Percentiles rank a stretch among this genome's conserved stretches.
phyloP scores from a whole-genome alignment of 2,888 invertebrate genomes.

The Hemithea aestivaria region DNA sequence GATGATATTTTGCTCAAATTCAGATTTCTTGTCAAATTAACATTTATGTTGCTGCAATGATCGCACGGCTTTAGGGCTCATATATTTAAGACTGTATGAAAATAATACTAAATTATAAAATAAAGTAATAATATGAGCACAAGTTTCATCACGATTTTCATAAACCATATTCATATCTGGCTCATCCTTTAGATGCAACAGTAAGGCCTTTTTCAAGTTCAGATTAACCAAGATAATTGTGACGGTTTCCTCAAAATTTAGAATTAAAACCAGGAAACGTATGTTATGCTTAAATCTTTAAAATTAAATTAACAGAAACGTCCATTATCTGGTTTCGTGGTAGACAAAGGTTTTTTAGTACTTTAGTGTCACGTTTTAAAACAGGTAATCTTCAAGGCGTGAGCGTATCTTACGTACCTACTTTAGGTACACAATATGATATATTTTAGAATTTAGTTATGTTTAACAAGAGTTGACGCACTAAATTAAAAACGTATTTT shows the following conservation, averaged over 20 bases:
- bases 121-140: no score
- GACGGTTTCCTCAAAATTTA: slow-evolving; percentile 4
- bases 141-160: neutral
- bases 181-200: neutral
- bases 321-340: slow-evolving; percentile 7
- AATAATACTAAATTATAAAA: no score
- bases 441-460: no score
- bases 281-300: neutral
- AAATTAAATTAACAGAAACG: neutral
- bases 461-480: no score
- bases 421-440: no score
- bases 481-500: no score
- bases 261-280: slow-evolving; percentile 1
- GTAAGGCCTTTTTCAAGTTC: slow-evolving; percentile 6
- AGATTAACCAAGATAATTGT: slow-evolving; percentile 2
- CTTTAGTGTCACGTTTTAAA: slow-evolving; percentile 14
- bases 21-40: no score
- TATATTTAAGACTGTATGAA: no score
- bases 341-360: slow-evolving; percentile 2
- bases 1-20: no score
- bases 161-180: slow-evolving; percentile 3
- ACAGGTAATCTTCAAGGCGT: slow-evolving; percentile 4
- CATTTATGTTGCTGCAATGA: no score
- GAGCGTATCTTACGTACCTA: no score
- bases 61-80: no score